A percentile compares a stretch with the other conserved stretches of the same genome.
phyloP scores from a whole-genome alignment of 2,888 invertebrate species.

The Gortyna flavago region DNA sequence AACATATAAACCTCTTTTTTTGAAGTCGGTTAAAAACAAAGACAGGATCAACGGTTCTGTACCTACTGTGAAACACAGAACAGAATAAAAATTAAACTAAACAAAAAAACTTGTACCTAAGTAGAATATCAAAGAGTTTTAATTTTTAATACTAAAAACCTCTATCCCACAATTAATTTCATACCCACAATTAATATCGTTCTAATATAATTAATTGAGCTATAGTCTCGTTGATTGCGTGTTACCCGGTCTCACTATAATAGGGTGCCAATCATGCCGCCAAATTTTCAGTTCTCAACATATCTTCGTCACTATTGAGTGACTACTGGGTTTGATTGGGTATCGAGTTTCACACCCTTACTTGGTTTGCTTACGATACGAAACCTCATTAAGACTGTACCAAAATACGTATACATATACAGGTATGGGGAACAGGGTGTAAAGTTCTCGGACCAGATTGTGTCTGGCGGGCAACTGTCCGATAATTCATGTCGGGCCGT shows the following conservation, averaged over 20 bases:
- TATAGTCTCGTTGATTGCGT: constrained; percentile 1
- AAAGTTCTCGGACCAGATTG: no score
- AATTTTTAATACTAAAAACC: neutral
- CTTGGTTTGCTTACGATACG: no score
- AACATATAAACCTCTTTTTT: no score
- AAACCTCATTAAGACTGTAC: neutral
- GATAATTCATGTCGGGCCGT: no score
- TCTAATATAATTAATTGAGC: neutral
- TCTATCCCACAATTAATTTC: neutral
- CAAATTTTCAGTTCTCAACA: neutral
- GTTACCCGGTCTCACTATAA: neutral
- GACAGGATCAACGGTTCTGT: no score
- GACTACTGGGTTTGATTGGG: neutral
- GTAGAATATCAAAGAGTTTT: neutral
- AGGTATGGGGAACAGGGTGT: no score
- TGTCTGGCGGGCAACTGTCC: no score
- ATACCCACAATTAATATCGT: neutral
- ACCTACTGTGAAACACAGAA: no score
- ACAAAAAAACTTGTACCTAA: neutral
- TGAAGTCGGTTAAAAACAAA: neutral
- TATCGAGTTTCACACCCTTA: neutral
- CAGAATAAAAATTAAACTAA: no score
- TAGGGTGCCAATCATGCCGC: neutral
- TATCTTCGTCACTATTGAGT: constrained; percentile 3
- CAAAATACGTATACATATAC: no score